A percentile compares a stretch with the other conserved stretches of the same genome.
phyloP scores from a whole-genome alignment of 1,140 invertebrate species.

The Drosophila punjabiensis region DNA sequence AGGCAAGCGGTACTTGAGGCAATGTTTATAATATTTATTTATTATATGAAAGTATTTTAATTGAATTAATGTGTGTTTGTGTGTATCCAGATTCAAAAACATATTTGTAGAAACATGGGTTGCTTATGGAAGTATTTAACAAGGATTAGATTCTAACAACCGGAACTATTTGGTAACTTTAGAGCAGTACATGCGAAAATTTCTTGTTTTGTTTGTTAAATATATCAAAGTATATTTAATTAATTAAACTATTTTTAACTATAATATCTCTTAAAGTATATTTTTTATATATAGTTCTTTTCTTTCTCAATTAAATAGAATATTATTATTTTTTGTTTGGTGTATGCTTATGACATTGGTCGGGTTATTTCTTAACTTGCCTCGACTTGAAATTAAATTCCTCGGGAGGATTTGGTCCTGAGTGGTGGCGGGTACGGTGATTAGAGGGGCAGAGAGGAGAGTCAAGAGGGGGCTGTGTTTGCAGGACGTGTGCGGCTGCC shows the following conservation, averaged over 20 bases:
- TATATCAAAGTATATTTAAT: neutral
- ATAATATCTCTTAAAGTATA: no score
- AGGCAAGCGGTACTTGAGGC: neutral
- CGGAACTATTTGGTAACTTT: no score
- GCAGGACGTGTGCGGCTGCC: constrained; percentile 64
- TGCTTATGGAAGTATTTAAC: no score
- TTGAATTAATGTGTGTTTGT: no score
- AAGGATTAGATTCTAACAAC: no score
- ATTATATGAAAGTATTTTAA: no score
- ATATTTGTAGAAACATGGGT: no score
- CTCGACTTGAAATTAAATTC: constrained; percentile 68
- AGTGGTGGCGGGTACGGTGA: neutral
- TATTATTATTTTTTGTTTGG: neutral
- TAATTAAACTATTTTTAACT: neutral
- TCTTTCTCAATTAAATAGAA: neutral
- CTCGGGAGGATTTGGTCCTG: constrained; percentile 20
- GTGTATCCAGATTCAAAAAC: no score
- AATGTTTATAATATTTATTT: no score
- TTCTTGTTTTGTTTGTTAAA: no score
- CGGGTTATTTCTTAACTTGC: constrained; percentile 75
- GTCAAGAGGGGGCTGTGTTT: neutral
- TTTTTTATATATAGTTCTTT: neutral
- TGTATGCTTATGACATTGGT: constrained; percentile 66
- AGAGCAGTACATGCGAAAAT: no score
- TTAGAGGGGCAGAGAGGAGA: neutral